Base-by-base conservation (phyloP, 2,113 vertebrate genomes). In the Macroglossus sobrinus region DNA sequence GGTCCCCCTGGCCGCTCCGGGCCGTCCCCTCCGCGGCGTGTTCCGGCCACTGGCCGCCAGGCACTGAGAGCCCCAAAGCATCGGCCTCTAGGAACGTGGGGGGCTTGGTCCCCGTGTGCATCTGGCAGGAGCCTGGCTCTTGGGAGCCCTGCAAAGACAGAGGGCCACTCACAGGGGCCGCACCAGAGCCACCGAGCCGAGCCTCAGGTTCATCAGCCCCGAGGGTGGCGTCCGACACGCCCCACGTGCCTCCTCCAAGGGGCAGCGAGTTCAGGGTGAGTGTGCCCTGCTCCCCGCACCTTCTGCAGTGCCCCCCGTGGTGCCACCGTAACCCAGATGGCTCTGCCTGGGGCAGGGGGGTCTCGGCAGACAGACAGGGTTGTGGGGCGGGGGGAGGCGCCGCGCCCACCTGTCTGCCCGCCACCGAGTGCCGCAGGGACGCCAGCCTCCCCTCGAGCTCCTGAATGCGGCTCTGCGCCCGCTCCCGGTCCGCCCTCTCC, bases 401-500 rank as follows among this genome's bases (percentile, higher is more conserved):
- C 10, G 24, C 22, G 24, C 59, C 98, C 97, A 99, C 99, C 99
- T 99, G 99, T 96, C 97, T 96, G 94, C 98, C 97, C 74, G 97
- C 84, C 40, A 98, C 97, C 97, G 99, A 98, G 71, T 98, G 97
- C 82, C 99, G 99, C 47, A 99, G 96, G 92, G 98, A 96, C 4
- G 95, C 85, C 66, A 99, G 72, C 96, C 99, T 98, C 66, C 99
- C 98, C 95, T 99, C 98, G 55, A 99, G 99, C 81, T 99, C 99
- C 74, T 99, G 98, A 59, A 99, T 99, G 96, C 98, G 98, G 72
- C 98, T 98, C 91, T 99, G 99, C 2, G 99, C 99, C 89, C 99
- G 97, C 97, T 99, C 99, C 68, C 99, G 98, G 97, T 99, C 99
- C 0, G 99, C 98, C 64, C 99, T 98, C 94, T 99, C 99, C 0